Percentiles rank a stretch among this genome's conserved stretches.
These are phyloP conservation scores for Anoplolepis gracilipes DNA, from an alignment of 1,140 invertebrate genomes.

Conservation along the genomic window DNA sequence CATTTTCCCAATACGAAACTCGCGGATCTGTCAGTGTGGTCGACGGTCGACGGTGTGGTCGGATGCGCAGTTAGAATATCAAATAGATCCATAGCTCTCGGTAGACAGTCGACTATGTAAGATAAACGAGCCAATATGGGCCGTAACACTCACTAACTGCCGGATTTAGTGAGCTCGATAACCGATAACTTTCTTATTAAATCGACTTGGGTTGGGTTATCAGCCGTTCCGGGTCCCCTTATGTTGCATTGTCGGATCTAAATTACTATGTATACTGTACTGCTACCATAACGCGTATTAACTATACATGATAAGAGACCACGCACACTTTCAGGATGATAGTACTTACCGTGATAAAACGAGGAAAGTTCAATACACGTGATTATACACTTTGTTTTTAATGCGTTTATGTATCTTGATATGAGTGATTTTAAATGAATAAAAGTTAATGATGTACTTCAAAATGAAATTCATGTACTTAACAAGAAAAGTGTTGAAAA, in stretches of 20 bases:
- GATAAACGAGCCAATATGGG: constrained; percentile 82
- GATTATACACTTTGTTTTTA: not conserved
- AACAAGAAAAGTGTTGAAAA: not conserved
- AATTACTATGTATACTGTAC: constrained; percentile 26
- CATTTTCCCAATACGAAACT: constrained; percentile 32
- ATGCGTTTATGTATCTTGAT: not conserved
- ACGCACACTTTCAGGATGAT: not conserved
- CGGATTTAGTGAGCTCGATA: constrained; percentile 79
- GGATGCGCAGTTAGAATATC: constrained; percentile 78
- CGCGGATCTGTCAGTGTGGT: constrained; percentile 67
- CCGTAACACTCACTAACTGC: constrained; percentile 80
- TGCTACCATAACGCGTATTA: not conserved
- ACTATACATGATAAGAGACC: not conserved
- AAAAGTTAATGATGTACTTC: not conserved
- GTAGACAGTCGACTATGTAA: constrained; percentile 74
- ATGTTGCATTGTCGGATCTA: constrained; percentile 36
- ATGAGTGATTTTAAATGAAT: not conserved
- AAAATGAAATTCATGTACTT: not conserved
- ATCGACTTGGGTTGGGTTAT: constrained; percentile 67
- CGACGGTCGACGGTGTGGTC: constrained; percentile 50
- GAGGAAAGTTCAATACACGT: not conserved
- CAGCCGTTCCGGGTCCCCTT: constrained; percentile 54
- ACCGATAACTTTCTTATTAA: constrained; percentile 82
- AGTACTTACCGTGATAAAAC: not conserved
- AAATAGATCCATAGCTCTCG: constrained; percentile 75